Evolutionary conservation across 2,888 invertebrate genomes (phyloP).

Genomic region (Mesochorus sp.): DNA sequence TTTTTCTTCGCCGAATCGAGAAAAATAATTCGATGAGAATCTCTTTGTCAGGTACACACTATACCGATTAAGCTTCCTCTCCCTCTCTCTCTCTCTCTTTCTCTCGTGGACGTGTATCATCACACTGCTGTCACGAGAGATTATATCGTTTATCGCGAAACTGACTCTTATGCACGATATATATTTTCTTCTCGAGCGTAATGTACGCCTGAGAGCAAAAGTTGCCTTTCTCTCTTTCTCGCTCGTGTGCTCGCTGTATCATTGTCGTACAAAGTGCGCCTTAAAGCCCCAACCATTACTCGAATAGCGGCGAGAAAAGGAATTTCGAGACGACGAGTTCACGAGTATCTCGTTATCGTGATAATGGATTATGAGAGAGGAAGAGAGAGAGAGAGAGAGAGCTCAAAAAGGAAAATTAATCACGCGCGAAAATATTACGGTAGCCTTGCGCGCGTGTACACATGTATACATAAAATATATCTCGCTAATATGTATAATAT

Average conservation of each 20-base stretch:
- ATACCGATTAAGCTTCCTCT: not conserved
- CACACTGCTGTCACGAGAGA: slow-evolving; percentile 12
- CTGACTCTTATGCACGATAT: not conserved
- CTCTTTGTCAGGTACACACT: not conserved
- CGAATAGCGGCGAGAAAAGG: slow-evolving; percentile 16
- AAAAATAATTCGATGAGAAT: slow-evolving; percentile 7
- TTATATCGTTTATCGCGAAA: slow-evolving; percentile 18
- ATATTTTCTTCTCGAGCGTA: not conserved
- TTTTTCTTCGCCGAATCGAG: not conserved
- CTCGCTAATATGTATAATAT: not conserved
- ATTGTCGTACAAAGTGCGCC: slow-evolving; percentile 41
- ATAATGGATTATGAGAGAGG: slow-evolving; percentile 27
- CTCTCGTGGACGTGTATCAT: slow-evolving; percentile 18
- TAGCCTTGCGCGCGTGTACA: not conserved
- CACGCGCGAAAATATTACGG: not conserved
- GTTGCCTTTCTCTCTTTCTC: not conserved
- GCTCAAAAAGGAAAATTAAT: slow-evolving; percentile 6
- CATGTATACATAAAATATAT: too few species aligned
- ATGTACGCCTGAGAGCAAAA: slow-evolving; percentile 3
- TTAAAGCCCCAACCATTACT: slow-evolving; percentile 21
- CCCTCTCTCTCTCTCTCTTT: too few species aligned
- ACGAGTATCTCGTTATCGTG: slow-evolving; percentile 24
- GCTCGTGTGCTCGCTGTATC: not conserved
- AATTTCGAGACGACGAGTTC: slow-evolving; percentile 13
- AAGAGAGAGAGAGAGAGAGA: slow-evolving; percentile 33